phyloP scores from a whole-genome alignment of 2,113 vertebrate species.

The Ctenomys sociabilis region DNA sequence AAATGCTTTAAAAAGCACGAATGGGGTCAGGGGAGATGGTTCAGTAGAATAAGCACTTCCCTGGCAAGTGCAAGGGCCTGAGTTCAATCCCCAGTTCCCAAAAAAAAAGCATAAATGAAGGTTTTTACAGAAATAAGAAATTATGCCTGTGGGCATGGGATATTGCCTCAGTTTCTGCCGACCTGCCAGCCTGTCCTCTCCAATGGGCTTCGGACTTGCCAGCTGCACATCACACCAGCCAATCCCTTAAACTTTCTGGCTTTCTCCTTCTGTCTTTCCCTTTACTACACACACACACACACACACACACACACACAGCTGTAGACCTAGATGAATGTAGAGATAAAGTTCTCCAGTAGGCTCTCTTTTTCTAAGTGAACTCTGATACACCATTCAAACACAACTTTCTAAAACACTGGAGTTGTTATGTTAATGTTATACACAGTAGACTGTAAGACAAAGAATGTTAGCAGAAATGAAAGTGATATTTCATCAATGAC shows the following conservation, averaged over 20 bases:
- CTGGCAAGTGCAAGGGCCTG: too few relatives aligned
- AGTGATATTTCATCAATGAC: conserved; percentile 14
- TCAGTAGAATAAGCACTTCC: too few relatives aligned
- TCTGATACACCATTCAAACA: neutral
- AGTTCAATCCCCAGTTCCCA: too few relatives aligned
- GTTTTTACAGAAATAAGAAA: neutral
- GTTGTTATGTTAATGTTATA: neutral
- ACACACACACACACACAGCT: neutral
- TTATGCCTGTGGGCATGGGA: neutral
- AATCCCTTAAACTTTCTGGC: neutral
- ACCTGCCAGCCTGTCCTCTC: neutral
- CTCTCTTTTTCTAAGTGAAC: neutral
- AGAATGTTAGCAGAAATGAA: neutral
- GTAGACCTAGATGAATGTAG: neutral
- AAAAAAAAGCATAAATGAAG: neutral
- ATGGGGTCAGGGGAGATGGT: too few relatives aligned
- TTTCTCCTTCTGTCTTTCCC: neutral
- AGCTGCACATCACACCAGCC: neutral
- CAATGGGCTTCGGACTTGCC: neutral
- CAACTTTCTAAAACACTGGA: neutral
- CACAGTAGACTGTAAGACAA: conserved; percentile 29
- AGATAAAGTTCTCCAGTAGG: neutral
- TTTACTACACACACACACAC: neutral
- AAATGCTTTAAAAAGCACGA: neutral
- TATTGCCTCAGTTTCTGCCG: neutral